A percentile compares a stretch with the other conserved stretches of the same genome.
Conservation (phyloP, 2,113 vertebrate genomes). For the Pluvianellus socialis region DNA sequence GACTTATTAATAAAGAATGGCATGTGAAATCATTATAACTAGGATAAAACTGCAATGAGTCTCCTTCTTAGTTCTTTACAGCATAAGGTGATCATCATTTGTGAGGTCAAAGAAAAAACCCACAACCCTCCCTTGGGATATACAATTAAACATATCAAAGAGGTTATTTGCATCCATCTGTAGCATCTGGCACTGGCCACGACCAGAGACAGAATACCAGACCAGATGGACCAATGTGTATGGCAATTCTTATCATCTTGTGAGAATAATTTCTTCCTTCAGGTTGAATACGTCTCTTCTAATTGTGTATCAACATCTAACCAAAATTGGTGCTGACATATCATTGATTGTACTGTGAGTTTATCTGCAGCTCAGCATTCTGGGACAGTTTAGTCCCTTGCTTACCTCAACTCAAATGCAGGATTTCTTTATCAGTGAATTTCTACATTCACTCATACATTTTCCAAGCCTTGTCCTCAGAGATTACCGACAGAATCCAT, state of each 20-base stretch:
- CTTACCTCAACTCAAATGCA: background rate
- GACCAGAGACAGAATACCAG: constrained; percentile 13
- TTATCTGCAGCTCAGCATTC: constrained; percentile 37
- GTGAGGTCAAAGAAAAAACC: background rate
- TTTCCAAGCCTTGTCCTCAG: constrained; percentile 16
- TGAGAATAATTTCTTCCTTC: constrained; percentile 59
- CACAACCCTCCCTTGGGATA: background rate
- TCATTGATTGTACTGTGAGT: background rate
- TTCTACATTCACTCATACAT: constrained; percentile 6
- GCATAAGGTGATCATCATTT: background rate
- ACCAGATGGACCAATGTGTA: constrained; percentile 36
- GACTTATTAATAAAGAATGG: background rate
- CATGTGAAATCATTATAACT: background rate
- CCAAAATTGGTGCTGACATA: constrained; percentile 30
- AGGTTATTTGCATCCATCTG: constrained; percentile 40
- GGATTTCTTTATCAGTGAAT: constrained; percentile 34
- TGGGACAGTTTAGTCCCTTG: background rate
- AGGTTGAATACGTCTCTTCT: constrained; percentile 26
- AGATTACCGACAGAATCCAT: constrained; percentile 6
- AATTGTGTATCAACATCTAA: constrained; percentile 24
- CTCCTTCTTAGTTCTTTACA: background rate
- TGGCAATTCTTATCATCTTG: constrained; percentile 26
- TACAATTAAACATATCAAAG: constrained; percentile 46
- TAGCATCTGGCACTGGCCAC: constrained; percentile 43
- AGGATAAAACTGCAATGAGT: background rate